Evolutionary conservation across 2,888 invertebrate genomes (phyloP).

Genomic region (Philereme vetulata): DNA sequence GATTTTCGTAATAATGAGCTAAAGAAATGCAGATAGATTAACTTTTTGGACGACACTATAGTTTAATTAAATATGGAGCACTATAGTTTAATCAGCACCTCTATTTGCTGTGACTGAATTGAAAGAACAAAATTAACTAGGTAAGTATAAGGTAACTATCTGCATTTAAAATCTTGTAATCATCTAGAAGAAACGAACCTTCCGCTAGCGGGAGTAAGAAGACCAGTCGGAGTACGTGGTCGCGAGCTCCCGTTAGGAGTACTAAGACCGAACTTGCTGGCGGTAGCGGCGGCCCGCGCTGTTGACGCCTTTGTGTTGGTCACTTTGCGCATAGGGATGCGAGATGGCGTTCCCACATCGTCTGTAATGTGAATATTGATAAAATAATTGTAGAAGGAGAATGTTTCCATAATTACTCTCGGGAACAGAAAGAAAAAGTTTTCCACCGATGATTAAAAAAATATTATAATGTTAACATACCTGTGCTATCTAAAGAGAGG

Average conservation of each 20-base stretch:
- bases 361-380: constrained; percentile 69
- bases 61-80: not conserved
- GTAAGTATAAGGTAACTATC: constrained; percentile 7
- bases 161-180: constrained; percentile 6
- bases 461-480: constrained; percentile 66
- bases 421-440: not conserved
- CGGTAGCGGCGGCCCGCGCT: constrained; percentile 84
- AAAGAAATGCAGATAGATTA: constrained; percentile 15
- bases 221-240: constrained; percentile 90
- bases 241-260: constrained; percentile 86
- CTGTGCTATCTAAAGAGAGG: constrained; percentile 94
- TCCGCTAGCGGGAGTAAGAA: constrained; percentile 89
- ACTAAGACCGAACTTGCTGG: constrained; percentile 82
- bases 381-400: not conserved
- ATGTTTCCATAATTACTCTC: not conserved
- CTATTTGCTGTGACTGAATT: not conserved
- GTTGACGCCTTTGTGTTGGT: constrained; percentile 83
- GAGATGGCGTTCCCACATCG: constrained; percentile 89
- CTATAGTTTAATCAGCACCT: not conserved
- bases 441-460: not conserved
- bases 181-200: constrained; percentile 79
- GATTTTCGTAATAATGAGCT: constrained; percentile 3
- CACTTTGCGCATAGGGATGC: constrained; percentile 90
- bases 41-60: not conserved
- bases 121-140: not conserved